Percentiles rank a stretch among this genome's conserved stretches.
phyloP scores from a whole-genome alignment of 35 echinoderm and acorn worm genomes.

The Heliocidaris tuberculata region DNA sequence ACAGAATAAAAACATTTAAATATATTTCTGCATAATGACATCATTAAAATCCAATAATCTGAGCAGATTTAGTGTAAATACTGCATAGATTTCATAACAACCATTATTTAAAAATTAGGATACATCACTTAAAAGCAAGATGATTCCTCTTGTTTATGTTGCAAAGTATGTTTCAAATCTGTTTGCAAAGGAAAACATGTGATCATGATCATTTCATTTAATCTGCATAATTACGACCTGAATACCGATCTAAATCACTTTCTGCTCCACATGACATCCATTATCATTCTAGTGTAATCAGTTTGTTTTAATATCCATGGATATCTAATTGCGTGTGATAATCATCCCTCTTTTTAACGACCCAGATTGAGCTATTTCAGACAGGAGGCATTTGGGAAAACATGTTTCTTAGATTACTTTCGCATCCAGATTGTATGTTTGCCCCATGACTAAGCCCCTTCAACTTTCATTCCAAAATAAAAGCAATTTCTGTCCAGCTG shows the following conservation, averaged over 20 bases:
- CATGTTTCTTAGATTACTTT: background rate
- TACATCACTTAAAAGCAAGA: background rate
- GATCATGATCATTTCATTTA: background rate
- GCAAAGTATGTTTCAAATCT: background rate
- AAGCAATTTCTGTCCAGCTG: background rate
- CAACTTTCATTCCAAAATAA: background rate
- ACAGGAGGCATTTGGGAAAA: background rate
- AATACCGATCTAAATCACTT: background rate
- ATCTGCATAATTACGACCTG: background rate
- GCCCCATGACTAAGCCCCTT: background rate
- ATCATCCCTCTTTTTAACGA: background rate
- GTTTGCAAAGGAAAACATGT: background rate
- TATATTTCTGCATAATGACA: background rate
- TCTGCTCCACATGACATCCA: conserved; percentile 2
- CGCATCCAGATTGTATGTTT: background rate
- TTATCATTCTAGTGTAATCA: background rate
- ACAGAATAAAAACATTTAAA: background rate
- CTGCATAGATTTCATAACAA: background rate
- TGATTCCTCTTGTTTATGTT: background rate
- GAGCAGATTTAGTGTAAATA: background rate
- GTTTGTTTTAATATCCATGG: background rate
- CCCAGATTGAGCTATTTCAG: background rate
- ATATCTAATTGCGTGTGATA: background rate
- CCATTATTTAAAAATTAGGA: background rate
- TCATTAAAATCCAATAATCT: background rate